Conservation (phyloP, 2,888 invertebrate genomes). For the Zygaena filipendulae region DNA sequence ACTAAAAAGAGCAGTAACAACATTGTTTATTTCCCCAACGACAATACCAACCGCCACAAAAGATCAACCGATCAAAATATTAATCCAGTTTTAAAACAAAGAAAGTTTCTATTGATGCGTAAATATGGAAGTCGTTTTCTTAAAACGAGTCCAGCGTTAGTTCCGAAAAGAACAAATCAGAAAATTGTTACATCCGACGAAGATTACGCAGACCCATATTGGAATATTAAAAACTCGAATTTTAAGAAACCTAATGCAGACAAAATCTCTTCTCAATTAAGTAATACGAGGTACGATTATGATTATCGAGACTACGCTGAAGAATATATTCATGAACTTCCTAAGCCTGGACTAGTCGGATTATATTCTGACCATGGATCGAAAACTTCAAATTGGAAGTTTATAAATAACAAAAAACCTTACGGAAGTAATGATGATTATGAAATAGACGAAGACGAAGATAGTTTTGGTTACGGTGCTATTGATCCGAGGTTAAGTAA, state of each 20-base stretch:
- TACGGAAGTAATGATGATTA: slow-evolving; percentile 21
- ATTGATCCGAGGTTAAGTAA: slow-evolving; percentile 48
- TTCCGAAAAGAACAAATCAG: slow-evolving; percentile 17
- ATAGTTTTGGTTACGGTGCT: slow-evolving; percentile 39
- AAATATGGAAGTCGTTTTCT: slow-evolving; percentile 22
- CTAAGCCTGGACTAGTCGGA: slow-evolving; percentile 46
- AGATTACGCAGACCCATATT: slow-evolving; percentile 46
- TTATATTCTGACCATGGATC: slow-evolving; percentile 40
- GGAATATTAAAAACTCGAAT: slow-evolving; percentile 45
- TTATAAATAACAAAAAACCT: slow-evolving; percentile 21
- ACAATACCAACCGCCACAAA: slow-evolving; percentile 25
- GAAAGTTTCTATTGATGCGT: slow-evolving; percentile 32
- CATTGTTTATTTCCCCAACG: no score
- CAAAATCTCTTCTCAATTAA: no score
- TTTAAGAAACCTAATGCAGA: slow-evolving; percentile 23
- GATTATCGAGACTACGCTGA: slow-evolving; percentile 30
- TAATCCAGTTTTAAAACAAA: slow-evolving; percentile 30
- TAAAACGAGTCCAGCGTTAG: slow-evolving; percentile 20
- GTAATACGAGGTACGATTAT: slow-evolving; percentile 26
- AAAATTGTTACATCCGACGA: slow-evolving; percentile 32
- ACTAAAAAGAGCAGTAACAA: no score
- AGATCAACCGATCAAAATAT: slow-evolving; percentile 28
- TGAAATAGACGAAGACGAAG: slow-evolving; percentile 28
- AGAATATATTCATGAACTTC: slow-evolving; percentile 42
- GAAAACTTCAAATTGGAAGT: slow-evolving; percentile 26